Conservation (phyloP, 2,797 vertebrate genomes). For the Falco berigora region DNA sequence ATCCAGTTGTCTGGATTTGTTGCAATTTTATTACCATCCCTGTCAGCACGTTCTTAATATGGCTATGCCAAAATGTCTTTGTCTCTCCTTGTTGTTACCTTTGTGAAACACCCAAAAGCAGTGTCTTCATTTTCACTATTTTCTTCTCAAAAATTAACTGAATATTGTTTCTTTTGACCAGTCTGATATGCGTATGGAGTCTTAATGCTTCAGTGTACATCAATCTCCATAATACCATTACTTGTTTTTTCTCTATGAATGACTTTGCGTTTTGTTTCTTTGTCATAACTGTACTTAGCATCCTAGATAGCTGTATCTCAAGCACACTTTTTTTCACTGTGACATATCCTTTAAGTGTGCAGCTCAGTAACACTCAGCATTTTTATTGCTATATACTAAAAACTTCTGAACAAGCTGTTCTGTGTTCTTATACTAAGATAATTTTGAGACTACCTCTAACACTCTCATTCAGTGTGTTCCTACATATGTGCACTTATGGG, state of each 20-base stretch:
- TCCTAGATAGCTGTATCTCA: too few relatives aligned
- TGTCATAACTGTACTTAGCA: background rate
- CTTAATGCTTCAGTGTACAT: background rate
- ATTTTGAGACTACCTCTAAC: background rate
- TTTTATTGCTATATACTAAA: background rate
- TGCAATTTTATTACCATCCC: background rate
- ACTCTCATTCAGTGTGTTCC: background rate
- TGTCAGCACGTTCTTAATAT: background rate
- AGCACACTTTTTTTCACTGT: background rate
- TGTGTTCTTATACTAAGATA: background rate
- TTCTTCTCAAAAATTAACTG: background rate
- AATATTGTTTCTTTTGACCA: background rate
- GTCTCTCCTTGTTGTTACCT: background rate
- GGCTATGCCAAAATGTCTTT: background rate
- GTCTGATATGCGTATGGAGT: background rate
- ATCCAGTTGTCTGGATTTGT: background rate
- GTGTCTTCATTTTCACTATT: background rate
- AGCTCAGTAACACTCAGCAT: background rate
- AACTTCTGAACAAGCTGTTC: background rate
- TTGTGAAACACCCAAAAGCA: background rate
- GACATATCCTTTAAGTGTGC: background rate
- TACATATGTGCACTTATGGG: background rate
- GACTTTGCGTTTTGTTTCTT: background rate
- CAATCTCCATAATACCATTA: background rate
- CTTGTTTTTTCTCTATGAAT: background rate